A percentile compares a stretch with the other conserved stretches of the same genome.
Conservation (phyloP, 2,113 vertebrate genomes). For the Argyrosomus japonicus region DNA sequence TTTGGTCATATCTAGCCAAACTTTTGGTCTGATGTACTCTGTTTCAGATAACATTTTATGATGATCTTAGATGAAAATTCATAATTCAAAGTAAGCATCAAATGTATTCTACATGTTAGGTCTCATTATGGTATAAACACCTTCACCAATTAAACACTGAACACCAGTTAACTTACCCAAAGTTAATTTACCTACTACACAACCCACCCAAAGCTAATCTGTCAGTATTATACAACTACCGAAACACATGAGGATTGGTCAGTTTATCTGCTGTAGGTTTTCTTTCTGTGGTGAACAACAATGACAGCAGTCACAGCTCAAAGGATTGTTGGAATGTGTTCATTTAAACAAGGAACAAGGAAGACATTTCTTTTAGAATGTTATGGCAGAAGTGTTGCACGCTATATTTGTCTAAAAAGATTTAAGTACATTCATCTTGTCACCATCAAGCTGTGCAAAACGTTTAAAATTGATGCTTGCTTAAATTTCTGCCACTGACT, state of each 20-base stretch:
- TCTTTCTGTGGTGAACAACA: slow-evolving; percentile 5
- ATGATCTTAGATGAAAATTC: not conserved
- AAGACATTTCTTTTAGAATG: slow-evolving; percentile 27
- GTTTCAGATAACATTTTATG: not conserved
- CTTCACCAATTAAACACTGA: too few relatives aligned
- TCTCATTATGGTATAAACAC: not conserved
- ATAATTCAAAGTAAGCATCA: not conserved
- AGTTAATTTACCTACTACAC: not conserved
- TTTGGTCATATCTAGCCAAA: not conserved
- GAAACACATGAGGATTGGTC: not conserved
- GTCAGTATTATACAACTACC: not conserved
- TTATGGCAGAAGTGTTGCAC: not conserved
- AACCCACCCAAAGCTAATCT: not conserved
- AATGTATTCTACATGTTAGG: not conserved
- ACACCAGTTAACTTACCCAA: too few relatives aligned
- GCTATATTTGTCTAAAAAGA: not conserved
- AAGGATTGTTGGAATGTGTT: slow-evolving; percentile 40
- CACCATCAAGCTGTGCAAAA: not conserved
- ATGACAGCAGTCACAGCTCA: slow-evolving; percentile 36
- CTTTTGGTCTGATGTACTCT: not conserved
- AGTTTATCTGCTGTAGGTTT: slow-evolving; percentile 6
- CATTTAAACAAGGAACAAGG: slow-evolving; percentile 69
- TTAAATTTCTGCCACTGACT: not conserved
- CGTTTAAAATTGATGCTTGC: not conserved
- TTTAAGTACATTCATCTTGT: not conserved